Evolutionary conservation across 2,888 invertebrate species (phyloP), one percentile per base, ranked within the genome.

Genomic region (Sinhomidia bicolor): DNA sequence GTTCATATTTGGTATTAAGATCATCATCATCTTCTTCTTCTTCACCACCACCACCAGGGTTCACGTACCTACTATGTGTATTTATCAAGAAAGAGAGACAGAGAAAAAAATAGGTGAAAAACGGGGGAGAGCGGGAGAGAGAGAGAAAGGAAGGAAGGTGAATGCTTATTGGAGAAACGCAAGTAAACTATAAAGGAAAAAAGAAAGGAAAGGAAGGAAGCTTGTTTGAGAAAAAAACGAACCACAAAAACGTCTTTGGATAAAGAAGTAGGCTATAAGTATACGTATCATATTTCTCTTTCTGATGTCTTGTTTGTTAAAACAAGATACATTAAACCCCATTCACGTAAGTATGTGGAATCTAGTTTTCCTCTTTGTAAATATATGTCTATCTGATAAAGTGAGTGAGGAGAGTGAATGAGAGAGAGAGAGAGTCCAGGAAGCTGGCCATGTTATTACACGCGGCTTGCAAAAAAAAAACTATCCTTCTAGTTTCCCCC

Each of bases 401-500:
- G 71, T 71, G 47, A 44, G 51, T 32, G 47, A 17, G 51, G 54
- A 51, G 51, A 76, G 76, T 76, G 41, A 71, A 36, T 51, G 23
- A 47, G 51, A n/a, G n/a, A n/a, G 36, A 36, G 36, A 5, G 36
- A 3, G 7, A 7, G 36, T 76, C 51, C 76, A 76, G 62, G 79
- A 85, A 51, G 76, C 51, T 76, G 17, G 29, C n/a, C 47, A 20
- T 51, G 76, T 76, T 29, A 6, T 68, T n/a, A 76, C 44, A 60
- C 17, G 65, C 79, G 68, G 60, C 79, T 79, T 79, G 86, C 86
- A 68, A 85, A 87, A 83, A 78, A 57, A 71, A 41, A 17, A 17
- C 26, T 32, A 76, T 51, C 51, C 29, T 29, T 26, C 23, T 71
- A 62, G n/a, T n/a, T n/a, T n/a, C n/a, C n/a, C n/a, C n/a, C n/a